Evolutionary conservation across 2,888 invertebrate species (phyloP).

Genomic region (Hypselothyrea guttata): DNA sequence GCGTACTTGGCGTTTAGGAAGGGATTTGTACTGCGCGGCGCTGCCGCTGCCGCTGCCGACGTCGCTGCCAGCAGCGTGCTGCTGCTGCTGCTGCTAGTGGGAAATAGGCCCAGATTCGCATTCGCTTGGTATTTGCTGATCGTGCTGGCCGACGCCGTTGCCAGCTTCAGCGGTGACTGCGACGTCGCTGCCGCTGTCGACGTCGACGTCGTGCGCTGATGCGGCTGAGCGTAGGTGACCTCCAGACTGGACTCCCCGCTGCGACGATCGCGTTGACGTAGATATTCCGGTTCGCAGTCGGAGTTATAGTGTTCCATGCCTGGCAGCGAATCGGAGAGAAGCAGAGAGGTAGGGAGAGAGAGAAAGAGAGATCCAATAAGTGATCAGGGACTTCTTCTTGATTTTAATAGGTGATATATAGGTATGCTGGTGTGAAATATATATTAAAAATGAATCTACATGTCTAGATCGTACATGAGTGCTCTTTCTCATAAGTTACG

Average conservation of each 20-base stretch:
- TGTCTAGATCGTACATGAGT: no score
- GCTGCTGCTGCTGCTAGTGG: slow-evolving; percentile 52
- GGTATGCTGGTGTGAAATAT: no score
- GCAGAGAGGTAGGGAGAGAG: neutral
- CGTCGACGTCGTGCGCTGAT: slow-evolving; percentile 39
- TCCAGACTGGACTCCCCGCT: slow-evolving; percentile 44
- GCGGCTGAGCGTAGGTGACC: slow-evolving; percentile 66
- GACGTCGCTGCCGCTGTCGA: slow-evolving; percentile 22
- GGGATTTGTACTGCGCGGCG: slow-evolving; percentile 80
- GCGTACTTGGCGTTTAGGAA: slow-evolving; percentile 80
- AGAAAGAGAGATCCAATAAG: neutral
- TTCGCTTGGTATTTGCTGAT: slow-evolving; percentile 67
- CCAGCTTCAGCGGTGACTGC: slow-evolving; percentile 74
- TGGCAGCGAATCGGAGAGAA: no score
- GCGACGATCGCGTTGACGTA: slow-evolving; percentile 62
- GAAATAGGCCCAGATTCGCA: slow-evolving; percentile 61
- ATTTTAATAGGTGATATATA: no score
- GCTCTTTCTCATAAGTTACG: no score
- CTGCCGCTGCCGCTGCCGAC: slow-evolving; percentile 38
- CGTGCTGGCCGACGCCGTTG: slow-evolving; percentile 50
- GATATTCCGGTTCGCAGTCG: slow-evolving; percentile 84
- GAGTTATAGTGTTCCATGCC: slow-evolving; percentile 87
- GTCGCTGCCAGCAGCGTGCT: slow-evolving; percentile 31
- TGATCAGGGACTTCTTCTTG: no score
- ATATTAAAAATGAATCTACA: no score